A percentile compares a stretch with the other conserved stretches of the same genome.
Conservation (phyloP, 2,888 invertebrate genomes). For the Mamestra brassicae region DNA sequence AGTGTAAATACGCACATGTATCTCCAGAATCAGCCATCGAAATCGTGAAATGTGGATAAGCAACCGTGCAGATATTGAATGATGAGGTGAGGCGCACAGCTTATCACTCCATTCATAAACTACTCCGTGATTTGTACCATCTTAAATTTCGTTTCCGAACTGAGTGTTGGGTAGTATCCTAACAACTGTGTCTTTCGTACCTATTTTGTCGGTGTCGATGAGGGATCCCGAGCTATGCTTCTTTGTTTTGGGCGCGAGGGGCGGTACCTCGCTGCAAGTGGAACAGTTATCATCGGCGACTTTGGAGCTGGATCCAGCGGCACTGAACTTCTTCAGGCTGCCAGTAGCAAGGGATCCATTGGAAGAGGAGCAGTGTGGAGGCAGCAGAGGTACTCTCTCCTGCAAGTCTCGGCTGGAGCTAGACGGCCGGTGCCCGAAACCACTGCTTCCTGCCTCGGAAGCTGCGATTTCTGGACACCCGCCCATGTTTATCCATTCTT, state of each 20-base stretch:
- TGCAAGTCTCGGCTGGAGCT: slow-evolving; percentile 82
- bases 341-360: slow-evolving; percentile 86
- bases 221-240: slow-evolving; percentile 88
- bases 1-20: slow-evolving; percentile 26
- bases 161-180: slow-evolving; percentile 87
- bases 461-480: slow-evolving; percentile 82
- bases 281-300: slow-evolving; percentile 83
- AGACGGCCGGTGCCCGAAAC: slow-evolving; percentile 78
- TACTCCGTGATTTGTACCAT: slow-evolving; percentile 52
- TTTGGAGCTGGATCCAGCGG: slow-evolving; percentile 81
- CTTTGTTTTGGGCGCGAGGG: slow-evolving; percentile 84
- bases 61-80: slow-evolving; percentile 15
- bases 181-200: slow-evolving; percentile 86
- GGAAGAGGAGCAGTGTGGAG: slow-evolving; percentile 86
- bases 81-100: background rate
- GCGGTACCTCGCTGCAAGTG: slow-evolving; percentile 86
- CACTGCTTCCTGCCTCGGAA: slow-evolving; percentile 80
- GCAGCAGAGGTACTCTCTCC: slow-evolving; percentile 85
- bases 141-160: slow-evolving; percentile 84
- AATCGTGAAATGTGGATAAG: slow-evolving; percentile 6
- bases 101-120: slow-evolving; percentile 40
- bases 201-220: slow-evolving; percentile 83
- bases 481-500: slow-evolving; percentile 86
- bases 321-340: slow-evolving; percentile 84
- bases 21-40: background rate